Evolutionary conservation across 2,113 vertebrate species (phyloP).

Genomic region (Urocitellus parryii): DNA sequence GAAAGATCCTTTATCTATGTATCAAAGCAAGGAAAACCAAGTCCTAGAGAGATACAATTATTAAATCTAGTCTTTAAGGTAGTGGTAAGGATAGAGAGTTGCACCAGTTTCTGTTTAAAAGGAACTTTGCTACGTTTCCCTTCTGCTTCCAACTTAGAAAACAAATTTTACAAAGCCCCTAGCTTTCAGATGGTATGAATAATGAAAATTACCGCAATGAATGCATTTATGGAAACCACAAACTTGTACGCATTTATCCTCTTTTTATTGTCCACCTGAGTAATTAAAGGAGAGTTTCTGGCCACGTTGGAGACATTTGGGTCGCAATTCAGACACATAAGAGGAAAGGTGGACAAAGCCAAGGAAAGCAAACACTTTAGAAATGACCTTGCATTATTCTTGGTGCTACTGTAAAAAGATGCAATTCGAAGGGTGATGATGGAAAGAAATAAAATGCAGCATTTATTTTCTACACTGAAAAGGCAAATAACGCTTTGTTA

Average conservation of each 20-base stretch:
- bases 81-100: slow-evolving; percentile 52
- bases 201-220: slow-evolving; percentile 53
- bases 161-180: neutral
- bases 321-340: slow-evolving; percentile 58
- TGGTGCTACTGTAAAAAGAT: neutral
- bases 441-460: slow-evolving; percentile 63
- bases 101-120: slow-evolving; percentile 30
- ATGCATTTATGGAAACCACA: slow-evolving; percentile 33
- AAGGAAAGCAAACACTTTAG: slow-evolving; percentile 44
- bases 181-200: slow-evolving; percentile 10
- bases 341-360: slow-evolving; percentile 54
- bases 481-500: slow-evolving; percentile 72
- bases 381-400: slow-evolving; percentile 62
- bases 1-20: slow-evolving; percentile 33
- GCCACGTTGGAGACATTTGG: neutral
- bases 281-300: slow-evolving; percentile 64
- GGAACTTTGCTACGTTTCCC: slow-evolving; percentile 53
- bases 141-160: slow-evolving; percentile 57
- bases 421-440: slow-evolving; percentile 26
- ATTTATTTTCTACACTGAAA: slow-evolving; percentile 76
- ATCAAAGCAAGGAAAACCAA: slow-evolving; percentile 55
- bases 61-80: slow-evolving; percentile 49
- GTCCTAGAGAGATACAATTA: slow-evolving; percentile 39
- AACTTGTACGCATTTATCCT: neutral
- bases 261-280: slow-evolving; percentile 45